Evolutionary conservation across 2,113 vertebrate species (phyloP).

Genomic region (Chiloscyllium plagiosum): DNA sequence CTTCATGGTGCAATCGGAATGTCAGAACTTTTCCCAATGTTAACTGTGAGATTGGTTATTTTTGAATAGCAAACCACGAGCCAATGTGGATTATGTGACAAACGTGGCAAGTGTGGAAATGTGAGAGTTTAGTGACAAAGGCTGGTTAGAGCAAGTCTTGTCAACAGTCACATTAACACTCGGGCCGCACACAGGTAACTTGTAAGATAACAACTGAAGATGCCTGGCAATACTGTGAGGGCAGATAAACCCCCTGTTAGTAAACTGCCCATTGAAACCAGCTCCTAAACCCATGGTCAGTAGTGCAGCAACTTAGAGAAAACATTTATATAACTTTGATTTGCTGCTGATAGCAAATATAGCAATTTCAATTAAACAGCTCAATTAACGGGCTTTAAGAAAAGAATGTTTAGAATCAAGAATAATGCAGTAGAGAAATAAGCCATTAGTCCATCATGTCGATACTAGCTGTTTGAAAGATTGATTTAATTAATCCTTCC

Average conservation of each 20-base stretch:
- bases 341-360: not conserved
- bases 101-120: not conserved
- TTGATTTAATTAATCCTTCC: not conserved
- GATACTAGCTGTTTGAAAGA: not conserved
- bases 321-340: not conserved
- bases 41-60: not conserved
- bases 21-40: not conserved
- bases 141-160: not conserved
- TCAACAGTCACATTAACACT: not conserved
- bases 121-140: not conserved
- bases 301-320: not conserved
- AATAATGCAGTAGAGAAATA: not conserved
- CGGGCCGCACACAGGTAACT: not conserved
- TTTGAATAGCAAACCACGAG: too few species aligned
- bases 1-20: not conserved
- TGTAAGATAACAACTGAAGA: not conserved
- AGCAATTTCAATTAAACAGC: not conserved
- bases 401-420: not conserved
- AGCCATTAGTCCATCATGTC: not conserved
- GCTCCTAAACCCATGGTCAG: not conserved
- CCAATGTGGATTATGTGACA: not conserved
- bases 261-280: not conserved
- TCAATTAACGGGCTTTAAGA: not conserved
- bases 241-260: not conserved
- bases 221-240: not conserved